Evolutionary conservation across 2,113 vertebrate genomes (phyloP).

Genomic region (Urocitellus parryii): DNA sequence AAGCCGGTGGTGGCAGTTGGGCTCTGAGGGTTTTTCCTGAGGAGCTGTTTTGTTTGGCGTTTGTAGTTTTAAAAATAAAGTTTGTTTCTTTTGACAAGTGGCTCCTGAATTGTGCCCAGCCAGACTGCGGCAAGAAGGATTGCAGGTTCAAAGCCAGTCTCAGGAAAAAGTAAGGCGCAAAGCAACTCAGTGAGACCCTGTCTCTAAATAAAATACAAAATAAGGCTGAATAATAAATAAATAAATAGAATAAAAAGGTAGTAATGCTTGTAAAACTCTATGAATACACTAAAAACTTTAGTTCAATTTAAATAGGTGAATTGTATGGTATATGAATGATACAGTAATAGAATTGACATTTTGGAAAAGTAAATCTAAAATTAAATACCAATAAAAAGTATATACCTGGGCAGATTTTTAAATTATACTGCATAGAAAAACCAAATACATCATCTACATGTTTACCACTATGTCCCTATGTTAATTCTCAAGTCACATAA

Average conservation of each 20-base stretch:
- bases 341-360: not conserved
- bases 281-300: not conserved
- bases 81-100: too few species aligned
- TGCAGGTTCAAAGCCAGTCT: too few species aligned
- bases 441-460: not conserved
- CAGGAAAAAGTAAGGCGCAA: too few species aligned
- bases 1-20: too few species aligned
- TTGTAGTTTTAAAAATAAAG: too few species aligned
- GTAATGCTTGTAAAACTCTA: not conserved
- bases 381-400: constrained; percentile 48
- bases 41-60: too few species aligned
- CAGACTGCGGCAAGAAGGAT: too few species aligned
- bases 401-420: not conserved
- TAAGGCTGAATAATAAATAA: too few species aligned
- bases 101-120: too few species aligned
- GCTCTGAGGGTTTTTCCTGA: too few species aligned
- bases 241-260: not conserved
- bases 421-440: not conserved
- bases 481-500: not conserved
- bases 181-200: too few species aligned
- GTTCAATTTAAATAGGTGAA: constrained; percentile 4
- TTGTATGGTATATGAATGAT: not conserved
- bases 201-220: too few species aligned
- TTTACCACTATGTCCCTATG: not conserved
- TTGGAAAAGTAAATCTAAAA: constrained; percentile 5